Evolutionary conservation across 35 echinoderm and acorn worm genomes (phyloP), one percentile per base, ranked within the genome.

Genomic region (Lytechinus variegatus): DNA sequence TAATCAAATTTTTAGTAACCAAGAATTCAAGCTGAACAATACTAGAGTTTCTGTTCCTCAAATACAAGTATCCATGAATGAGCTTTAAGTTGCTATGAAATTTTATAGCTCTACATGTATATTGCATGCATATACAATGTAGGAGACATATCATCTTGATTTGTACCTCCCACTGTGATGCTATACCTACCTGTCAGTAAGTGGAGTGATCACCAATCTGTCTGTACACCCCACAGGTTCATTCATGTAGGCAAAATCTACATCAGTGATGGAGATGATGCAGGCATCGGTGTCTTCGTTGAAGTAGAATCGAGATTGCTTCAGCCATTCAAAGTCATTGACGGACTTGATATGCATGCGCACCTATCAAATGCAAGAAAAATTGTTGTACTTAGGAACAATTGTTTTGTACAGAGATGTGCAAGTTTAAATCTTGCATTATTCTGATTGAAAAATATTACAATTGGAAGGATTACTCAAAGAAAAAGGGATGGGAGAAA

Each of bases 261-360:
- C 98, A 87, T 99, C 98, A 27, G 98, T 99, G 87, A 99, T 97
- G 14, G 98, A 99, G 55, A 99, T 97, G 27, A 99, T 52, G 87
- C 98, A 99, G n/a, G 96, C 94, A 54, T 99, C 98, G 5, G 96
- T 99, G 97, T 99, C 98, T 54, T 99, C 98, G 87, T 99, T 99
- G 95, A 96, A 99, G 95, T 99, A 99, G 97, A 99, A 99, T 86
- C 98, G 98, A 61, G 98, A 99, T 87, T 99, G 98, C 94, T 99
- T 99, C 60, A 98, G 86, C 98, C 98, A 99, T 89, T 99, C 98
- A 99, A 99, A 99, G 91, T 99, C 98, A 61, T 96, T 97, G 53
- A 95, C 72, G 1, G 98, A 97, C 95, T 99, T 99, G 96, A 99
- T 94, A 79, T 99, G 98, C 98, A 99, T 97, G 9, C 98, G 96